phyloP scores from a whole-genome alignment of 92 coral and sea anemone genomes.

The Nematostella vectensis region DNA sequence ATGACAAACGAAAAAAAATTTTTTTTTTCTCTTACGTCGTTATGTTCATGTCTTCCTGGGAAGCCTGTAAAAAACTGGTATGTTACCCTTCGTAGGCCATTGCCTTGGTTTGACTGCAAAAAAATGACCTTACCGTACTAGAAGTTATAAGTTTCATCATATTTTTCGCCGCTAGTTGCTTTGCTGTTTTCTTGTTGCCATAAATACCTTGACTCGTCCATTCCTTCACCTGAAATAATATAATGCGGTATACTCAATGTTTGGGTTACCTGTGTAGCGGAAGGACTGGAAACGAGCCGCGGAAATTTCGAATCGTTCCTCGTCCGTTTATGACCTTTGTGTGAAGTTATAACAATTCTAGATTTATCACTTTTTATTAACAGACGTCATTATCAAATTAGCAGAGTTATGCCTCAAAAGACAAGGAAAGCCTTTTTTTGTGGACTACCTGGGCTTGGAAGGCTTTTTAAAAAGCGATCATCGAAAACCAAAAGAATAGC shows the following conservation, averaged over 20 bases:
- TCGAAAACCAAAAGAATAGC: not conserved
- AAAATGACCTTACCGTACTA: too few relatives aligned
- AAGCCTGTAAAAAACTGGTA: too few relatives aligned
- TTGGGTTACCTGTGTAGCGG: too few relatives aligned
- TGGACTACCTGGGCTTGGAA: not conserved
- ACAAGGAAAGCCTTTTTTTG: not conserved
- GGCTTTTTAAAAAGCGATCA: not conserved
- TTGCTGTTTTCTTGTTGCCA: not conserved
- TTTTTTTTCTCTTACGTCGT: too few relatives aligned
- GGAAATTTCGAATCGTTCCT: not conserved
- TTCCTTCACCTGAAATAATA: not conserved
- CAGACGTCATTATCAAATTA: not conserved
- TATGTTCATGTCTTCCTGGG: too few relatives aligned
- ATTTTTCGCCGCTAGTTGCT: not conserved
- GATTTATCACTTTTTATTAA: not conserved
- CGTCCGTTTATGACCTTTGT: not conserved
- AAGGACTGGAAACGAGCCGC: not conserved
- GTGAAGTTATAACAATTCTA: not conserved
- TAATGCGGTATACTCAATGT: too few relatives aligned
- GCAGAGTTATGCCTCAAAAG: not conserved
- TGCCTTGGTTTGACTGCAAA: too few relatives aligned
- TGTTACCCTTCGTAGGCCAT: too few relatives aligned
- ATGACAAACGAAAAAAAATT: too few relatives aligned
- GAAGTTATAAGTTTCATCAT: too few relatives aligned
- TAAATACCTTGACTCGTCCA: not conserved